Conservation (phyloP, 2,888 invertebrate species). For the Adelognathus sp. region DNA sequence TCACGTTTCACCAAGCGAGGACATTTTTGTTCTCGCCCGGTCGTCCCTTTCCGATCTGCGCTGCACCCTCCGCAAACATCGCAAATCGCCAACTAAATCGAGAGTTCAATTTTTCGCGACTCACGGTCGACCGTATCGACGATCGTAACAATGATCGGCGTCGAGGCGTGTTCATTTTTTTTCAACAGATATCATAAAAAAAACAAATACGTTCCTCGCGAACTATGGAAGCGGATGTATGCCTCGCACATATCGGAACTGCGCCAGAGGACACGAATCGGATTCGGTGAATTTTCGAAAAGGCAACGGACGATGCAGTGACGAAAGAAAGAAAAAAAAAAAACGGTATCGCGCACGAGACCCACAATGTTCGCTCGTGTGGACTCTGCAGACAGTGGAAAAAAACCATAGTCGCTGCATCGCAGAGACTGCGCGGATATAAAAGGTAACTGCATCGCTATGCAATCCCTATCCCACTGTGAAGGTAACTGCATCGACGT, state of each 20-base stretch:
- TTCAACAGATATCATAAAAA: constrained; percentile 28
- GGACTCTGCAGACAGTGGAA: neutral
- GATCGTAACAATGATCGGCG: constrained; percentile 54
- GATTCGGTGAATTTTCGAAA: constrained; percentile 34
- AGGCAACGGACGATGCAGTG: neutral
- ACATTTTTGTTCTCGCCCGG: constrained; percentile 57
- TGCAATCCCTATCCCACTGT: neutral
- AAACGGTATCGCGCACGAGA: neutral
- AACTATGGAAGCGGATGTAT: constrained; percentile 40
- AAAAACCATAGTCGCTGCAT: neutral
- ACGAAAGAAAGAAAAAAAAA: constrained; percentile 5
- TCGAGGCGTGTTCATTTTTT: constrained; percentile 34
- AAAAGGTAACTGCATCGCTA: neutral
- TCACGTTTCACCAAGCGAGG: constrained; percentile 69
- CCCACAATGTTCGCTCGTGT: neutral
- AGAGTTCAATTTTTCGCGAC: constrained; percentile 37
- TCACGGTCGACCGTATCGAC: constrained; percentile 43
- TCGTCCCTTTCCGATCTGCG: constrained; percentile 1
- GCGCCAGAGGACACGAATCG: constrained; percentile 33
- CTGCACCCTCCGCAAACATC: neutral
- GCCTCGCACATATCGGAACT: constrained; percentile 31
- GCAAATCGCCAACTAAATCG: constrained; percentile 6
- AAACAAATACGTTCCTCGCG: constrained; percentile 42
- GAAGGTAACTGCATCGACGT: neutral
- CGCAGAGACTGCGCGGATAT: too few species aligned